Conservation (phyloP, 2,888 invertebrate genomes). For the Poecilus cupreus region DNA sequence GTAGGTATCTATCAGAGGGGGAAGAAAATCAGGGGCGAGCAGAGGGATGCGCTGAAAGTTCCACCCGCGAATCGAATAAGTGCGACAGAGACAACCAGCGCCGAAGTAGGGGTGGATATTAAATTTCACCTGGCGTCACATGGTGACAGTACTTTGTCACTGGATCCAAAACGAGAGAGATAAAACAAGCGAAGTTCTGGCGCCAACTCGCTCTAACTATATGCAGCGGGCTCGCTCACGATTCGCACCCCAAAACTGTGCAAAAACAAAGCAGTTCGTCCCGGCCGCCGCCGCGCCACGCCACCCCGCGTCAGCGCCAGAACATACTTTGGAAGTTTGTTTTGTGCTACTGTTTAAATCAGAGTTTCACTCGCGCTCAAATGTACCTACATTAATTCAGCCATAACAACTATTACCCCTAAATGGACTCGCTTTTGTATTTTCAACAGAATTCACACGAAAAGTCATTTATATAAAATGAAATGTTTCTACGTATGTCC, state of each 20-base stretch:
- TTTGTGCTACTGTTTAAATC: slow-evolving; percentile 32
- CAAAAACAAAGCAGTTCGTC: slow-evolving; percentile 49
- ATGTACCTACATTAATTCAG: background rate
- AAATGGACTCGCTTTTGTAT: too few relatives aligned
- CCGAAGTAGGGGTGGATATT: slow-evolving; percentile 69
- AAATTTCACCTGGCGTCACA: slow-evolving; percentile 74
- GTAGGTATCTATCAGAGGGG: slow-evolving; percentile 49
- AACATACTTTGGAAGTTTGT: slow-evolving; percentile 44
- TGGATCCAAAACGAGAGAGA: slow-evolving; percentile 63
- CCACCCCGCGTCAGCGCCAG: slow-evolving; percentile 19
- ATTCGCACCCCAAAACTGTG: slow-evolving; percentile 48
- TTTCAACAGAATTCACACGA: too few relatives aligned
- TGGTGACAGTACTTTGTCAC: slow-evolving; percentile 72
- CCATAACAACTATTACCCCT: background rate
- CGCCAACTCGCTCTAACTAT: slow-evolving; percentile 44
- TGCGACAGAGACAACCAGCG: background rate
- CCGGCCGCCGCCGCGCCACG: too few relatives aligned
- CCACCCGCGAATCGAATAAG: background rate
- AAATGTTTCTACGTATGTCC: too few relatives aligned
- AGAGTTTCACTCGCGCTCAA: slow-evolving; percentile 7
- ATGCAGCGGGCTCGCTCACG: slow-evolving; percentile 45
- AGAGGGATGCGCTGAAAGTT: background rate
- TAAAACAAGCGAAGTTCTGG: slow-evolving; percentile 39
- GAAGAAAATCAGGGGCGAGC: slow-evolving; percentile 25
- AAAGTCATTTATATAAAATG: too few relatives aligned